Evolutionary conservation across 2,113 vertebrate species (phyloP).

Genomic region (Hippocampus barbouri): DNA sequence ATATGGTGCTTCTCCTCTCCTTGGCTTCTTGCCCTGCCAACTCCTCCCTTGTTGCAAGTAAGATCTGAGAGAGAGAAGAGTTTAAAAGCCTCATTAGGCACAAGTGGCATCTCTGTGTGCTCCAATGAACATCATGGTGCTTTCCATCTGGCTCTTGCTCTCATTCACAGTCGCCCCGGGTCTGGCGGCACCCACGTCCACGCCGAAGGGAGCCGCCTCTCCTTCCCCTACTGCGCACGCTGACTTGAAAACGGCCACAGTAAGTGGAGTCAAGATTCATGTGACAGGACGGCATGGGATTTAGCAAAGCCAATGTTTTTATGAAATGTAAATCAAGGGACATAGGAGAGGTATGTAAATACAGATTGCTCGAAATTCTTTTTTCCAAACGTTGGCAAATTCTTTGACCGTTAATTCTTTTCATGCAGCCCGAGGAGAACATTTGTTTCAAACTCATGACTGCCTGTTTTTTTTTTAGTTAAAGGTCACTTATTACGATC

Average conservation of each 20-base stretch:
- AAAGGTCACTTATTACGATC: not conserved
- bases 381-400: conserved; percentile 11
- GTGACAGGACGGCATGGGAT: conserved; percentile 23
- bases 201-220: conserved; percentile 25
- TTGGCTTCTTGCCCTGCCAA: conserved; percentile 51
- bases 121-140: conserved; percentile 46
- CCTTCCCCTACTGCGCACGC: conserved; percentile 46
- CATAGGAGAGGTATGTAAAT: conserved; percentile 27
- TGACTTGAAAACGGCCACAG: conserved; percentile 68
- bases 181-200: conserved; percentile 47
- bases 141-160: conserved; percentile 43
- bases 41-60: conserved; percentile 69
- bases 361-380: conserved; percentile 17
- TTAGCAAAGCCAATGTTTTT: conserved; percentile 19
- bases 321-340: conserved; percentile 5
- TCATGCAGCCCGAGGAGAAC: not conserved
- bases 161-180: conserved; percentile 36
- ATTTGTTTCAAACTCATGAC: not conserved
- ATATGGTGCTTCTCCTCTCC: conserved; percentile 15
- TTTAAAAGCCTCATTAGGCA: conserved; percentile 73
- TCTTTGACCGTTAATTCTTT: conserved; percentile 1
- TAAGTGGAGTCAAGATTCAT: conserved; percentile 60
- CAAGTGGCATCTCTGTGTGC: conserved; percentile 41
- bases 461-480: not conserved
- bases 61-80: conserved; percentile 66